Conservation (phyloP, 2,797 vertebrate species). For the Scolopax bukidnonensis region DNA sequence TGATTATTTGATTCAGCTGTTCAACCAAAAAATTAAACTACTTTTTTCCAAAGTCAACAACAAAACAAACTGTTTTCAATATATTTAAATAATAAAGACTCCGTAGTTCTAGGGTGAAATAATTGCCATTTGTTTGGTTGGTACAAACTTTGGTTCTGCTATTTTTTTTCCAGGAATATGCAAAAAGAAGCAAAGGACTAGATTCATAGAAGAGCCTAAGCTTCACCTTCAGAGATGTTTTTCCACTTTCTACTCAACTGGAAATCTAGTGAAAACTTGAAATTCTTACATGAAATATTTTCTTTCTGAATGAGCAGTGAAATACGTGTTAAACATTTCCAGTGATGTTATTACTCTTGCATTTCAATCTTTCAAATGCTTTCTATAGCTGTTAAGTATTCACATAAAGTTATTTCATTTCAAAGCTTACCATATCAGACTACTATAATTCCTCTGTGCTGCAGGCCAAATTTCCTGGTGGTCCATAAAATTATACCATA, state of each 20-base stretch:
- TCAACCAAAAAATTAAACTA: constrained; percentile 27
- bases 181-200: not conserved
- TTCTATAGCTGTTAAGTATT: constrained; percentile 21
- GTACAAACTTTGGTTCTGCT: not conserved
- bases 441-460: constrained; percentile 26
- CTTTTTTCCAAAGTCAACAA: not conserved
- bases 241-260: not conserved
- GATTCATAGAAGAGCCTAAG: not conserved
- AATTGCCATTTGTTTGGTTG: not conserved
- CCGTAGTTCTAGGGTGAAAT: not conserved
- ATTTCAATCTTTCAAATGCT: not conserved
- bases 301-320: not conserved
- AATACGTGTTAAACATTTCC: not conserved
- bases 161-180: not conserved
- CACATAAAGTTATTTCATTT: constrained; percentile 12
- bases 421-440: not conserved
- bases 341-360: not conserved
- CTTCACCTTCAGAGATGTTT: not conserved
- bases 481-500: constrained; percentile 6
- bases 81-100: not conserved
- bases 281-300: not conserved
- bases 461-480: constrained; percentile 36
- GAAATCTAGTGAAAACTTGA: not conserved
- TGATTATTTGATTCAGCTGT: constrained; percentile 12
- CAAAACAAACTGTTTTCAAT: not conserved